Evolutionary conservation across 1,140 invertebrate species (phyloP), one percentile per base, ranked within the genome.

Genomic region (Macrocentrus cingulum): DNA sequence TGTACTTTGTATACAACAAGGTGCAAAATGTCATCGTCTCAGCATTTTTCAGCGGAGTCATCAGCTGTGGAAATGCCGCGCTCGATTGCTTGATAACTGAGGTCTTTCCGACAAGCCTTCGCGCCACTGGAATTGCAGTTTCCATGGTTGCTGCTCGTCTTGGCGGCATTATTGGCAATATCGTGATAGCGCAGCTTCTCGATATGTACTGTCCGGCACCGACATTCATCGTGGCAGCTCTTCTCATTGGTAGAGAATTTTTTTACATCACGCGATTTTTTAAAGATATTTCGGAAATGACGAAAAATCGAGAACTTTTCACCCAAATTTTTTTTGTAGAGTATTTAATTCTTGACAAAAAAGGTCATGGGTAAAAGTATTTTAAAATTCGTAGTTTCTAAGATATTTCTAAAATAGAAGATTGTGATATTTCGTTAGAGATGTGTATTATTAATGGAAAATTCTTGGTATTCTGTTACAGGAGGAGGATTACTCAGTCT

Each of bases 61-160:
- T 92, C 59, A 92, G 90, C 52, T 92, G 91, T 74, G 91, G 91
- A 48, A 93, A 93, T 76, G 91, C 91, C 9, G 91, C 91, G 0
- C 80, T 94, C 15, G 91, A 93, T 79, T 93, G 91, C 77, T 84
- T 94, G 56, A 92, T 92, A 68, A 92, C 91, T 19, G 91, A 93
- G 81, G 89, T 93, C 58, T 93, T 93, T 73, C 91, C 91, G n/a
- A 93, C 91, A 23, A 89, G 91, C 80, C 80, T 93, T 65, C 88
- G 91, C 64, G 90, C 90, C 22, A 93, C 91, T 16, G 91, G 90
- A 62, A 90, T 93, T 56, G 90, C 91, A 16, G 86, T 93, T 61
- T 92, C 90, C 0, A 92, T 93, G 90, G 90, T 92, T 5, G 90
- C 90, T 1, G 91, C 91, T 7, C 83, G 91, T 51, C 80, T 93